Evolutionary conservation across 37 sponge, comb jelly and placozoan genomes (phyloP).

Genomic region (Halisarca cf. caerulea): DNA sequence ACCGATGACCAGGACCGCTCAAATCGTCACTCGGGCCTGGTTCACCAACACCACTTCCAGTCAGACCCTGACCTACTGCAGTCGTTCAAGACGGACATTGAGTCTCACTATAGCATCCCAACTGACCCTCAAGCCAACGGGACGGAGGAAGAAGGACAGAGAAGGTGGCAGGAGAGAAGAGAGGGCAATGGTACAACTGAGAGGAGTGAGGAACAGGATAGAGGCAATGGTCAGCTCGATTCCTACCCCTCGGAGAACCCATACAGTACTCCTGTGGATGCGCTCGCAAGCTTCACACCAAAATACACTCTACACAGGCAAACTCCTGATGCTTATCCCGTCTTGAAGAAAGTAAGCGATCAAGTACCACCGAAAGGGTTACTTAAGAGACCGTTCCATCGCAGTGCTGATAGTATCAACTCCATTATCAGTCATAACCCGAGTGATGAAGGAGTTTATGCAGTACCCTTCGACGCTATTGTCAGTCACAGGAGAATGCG

Average conservation of each 20-base stretch:
- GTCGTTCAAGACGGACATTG: neutral
- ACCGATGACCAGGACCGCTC: neutral
- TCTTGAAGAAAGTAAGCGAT: neutral
- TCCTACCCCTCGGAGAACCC: too few species aligned
- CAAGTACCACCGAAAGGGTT: neutral
- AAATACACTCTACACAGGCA: neutral
- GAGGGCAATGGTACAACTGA: neutral
- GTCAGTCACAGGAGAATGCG: neutral
- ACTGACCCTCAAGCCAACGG: neutral
- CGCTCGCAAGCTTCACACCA: neutral
- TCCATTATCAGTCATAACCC: neutral
- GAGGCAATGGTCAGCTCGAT: neutral
- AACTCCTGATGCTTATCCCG: neutral
- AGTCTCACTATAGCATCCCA: neutral
- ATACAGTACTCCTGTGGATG: neutral
- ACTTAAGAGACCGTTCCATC: neutral
- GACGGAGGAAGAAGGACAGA: neutral
- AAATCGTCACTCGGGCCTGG: neutral
- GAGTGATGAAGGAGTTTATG: neutral
- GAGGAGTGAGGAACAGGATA: neutral
- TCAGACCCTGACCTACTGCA: neutral
- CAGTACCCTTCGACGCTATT: conserved; percentile 1
- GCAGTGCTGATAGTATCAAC: neutral
- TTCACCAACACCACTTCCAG: neutral
- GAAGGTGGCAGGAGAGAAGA: too few species aligned